Percentiles rank a stretch among this genome's conserved stretches.
These are phyloP conservation scores for Probosciger aterrimus DNA, from an alignment of 2,113 vertebrate species.

Conservation along the genomic window DNA sequence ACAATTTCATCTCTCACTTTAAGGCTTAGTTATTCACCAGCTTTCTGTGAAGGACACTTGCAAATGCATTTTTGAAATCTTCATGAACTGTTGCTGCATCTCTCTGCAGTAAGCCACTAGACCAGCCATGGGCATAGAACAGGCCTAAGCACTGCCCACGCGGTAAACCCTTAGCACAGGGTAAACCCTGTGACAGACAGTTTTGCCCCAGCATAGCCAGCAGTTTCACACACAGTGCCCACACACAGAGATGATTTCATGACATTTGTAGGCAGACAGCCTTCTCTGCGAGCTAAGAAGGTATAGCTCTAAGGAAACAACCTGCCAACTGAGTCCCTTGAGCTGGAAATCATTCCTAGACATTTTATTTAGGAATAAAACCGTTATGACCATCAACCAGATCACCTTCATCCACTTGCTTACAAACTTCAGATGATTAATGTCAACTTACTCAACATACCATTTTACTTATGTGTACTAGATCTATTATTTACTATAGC, in stretches of 20 bases:
- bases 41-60: background rate
- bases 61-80: background rate
- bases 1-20: background rate
- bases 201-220: no score
- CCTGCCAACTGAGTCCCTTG: no score
- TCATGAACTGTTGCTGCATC: background rate
- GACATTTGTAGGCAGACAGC: background rate
- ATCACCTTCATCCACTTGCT: background rate
- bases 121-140: background rate
- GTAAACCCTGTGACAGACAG: background rate
- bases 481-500: background rate
- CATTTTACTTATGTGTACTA: background rate
- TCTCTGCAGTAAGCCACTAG: background rate
- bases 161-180: fast-evolving
- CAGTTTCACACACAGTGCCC: background rate
- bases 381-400: background rate
- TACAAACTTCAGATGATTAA: background rate
- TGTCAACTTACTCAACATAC: background rate
- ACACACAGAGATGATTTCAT: background rate
- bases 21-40: background rate
- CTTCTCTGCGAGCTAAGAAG: background rate
- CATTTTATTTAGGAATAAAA: background rate
- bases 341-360: background rate
- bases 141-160: background rate
- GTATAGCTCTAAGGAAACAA: background rate